These are phyloP conservation scores for Mythimna albipuncta DNA, from an alignment of 2,888 invertebrate species.

Conservation along the genomic window DNA sequence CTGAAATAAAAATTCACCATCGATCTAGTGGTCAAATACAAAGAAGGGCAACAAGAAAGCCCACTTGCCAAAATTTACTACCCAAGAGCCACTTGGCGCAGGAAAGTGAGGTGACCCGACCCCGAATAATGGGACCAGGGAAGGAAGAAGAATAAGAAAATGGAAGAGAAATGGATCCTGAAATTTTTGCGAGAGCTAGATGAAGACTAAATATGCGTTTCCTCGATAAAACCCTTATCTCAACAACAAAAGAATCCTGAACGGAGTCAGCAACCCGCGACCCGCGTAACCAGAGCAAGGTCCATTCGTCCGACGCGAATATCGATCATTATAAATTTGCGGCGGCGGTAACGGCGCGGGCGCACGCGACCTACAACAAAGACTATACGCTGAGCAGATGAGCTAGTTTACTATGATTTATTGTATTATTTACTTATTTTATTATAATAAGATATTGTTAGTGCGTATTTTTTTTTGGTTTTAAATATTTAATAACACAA, in stretches of 20 bases:
- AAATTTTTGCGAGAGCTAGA: too few relatives aligned
- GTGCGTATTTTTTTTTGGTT: background rate
- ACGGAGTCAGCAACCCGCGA: conserved; percentile 58
- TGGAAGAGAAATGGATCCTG: too few relatives aligned
- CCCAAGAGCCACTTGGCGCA: too few relatives aligned
- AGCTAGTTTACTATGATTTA: conserved; percentile 6
- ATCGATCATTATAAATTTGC: conserved; percentile 90
- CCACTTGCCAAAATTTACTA: too few relatives aligned
- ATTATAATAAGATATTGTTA: background rate
- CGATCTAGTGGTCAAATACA: too few relatives aligned
- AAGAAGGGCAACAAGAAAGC: too few relatives aligned
- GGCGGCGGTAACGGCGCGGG: conserved; percentile 85
- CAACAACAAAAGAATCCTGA: conserved; percentile 46
- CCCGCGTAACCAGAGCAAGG: conserved; percentile 80
- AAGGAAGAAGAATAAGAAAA: too few relatives aligned
- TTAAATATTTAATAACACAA: too few relatives aligned
- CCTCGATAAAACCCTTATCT: background rate
- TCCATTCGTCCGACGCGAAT: conserved; percentile 82
- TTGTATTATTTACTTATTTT: background rate
- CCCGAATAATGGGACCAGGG: too few relatives aligned
- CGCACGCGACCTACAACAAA: conserved; percentile 87
- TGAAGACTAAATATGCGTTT: background rate
- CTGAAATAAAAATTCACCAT: too few relatives aligned
- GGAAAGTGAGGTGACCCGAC: too few relatives aligned
- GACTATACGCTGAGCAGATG: conserved; percentile 68